phyloP scores from a whole-genome alignment of 2,113 vertebrate genomes.

The Phylloscopus trochiloides region DNA sequence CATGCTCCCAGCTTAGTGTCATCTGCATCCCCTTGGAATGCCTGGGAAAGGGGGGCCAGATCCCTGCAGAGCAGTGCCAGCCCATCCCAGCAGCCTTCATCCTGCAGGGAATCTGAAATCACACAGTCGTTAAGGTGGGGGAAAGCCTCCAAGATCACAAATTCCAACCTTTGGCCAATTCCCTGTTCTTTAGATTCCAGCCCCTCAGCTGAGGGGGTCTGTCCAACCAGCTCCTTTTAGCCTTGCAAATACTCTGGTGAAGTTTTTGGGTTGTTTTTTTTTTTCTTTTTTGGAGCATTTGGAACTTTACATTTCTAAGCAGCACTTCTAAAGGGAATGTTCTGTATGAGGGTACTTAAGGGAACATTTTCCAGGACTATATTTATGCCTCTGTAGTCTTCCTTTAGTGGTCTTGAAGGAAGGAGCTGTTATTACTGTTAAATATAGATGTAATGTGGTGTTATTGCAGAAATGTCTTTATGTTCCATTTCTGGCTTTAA shows the following conservation, averaged over 20 bases:
- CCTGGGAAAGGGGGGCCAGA: not conserved
- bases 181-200: not conserved
- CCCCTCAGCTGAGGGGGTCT: not conserved
- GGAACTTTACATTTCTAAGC: not conserved
- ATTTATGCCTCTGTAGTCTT: not conserved
- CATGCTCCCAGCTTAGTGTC: too few species aligned
- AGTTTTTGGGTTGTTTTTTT: too few species aligned
- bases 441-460: not conserved
- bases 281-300: not conserved
- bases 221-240: not conserved
- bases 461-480: not conserved
- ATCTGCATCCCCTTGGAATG: not conserved
- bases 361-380: not conserved
- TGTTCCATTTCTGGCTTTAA: not conserved
- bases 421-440: not conserved
- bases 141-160: not conserved
- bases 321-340: not conserved
- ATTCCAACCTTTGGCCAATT: not conserved
- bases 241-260: not conserved
- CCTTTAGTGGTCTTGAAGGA: not conserved
- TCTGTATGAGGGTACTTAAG: not conserved
- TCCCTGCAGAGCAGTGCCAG: not conserved
- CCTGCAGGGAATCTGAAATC: not conserved
- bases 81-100: not conserved
- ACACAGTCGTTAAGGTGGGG: accelerated